Evolutionary conservation across 1,140 invertebrate genomes (phyloP), one percentile per base, ranked within the genome.

Genomic region (Arctopsyche grandis): DNA sequence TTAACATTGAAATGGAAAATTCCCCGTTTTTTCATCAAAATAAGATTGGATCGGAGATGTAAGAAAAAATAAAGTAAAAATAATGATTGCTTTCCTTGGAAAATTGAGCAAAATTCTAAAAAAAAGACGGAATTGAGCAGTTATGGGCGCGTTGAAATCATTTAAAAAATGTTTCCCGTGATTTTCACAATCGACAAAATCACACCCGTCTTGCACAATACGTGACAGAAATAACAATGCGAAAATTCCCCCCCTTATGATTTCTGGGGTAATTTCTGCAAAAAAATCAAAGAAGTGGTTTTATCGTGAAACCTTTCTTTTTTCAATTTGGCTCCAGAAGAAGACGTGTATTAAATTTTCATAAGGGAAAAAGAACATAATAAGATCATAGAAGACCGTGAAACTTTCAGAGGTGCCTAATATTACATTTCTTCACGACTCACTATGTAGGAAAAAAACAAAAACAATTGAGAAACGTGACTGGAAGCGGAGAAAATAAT

Each of bases 161-260:
- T 66, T 66, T 26, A 66, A 66, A 63, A 66, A 66, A 29, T 24
- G 21, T 66, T 66, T 66, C 63, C 63, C 14, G 63, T 26, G 21
- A 66, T 66, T 66, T 66, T 66, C 63, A n/a, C 63, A 66, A 66
- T 66, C 63, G 24, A 66, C 24, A 66, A 66, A 66, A 66, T 66
- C 63, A 66, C 24, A 60, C 22, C 10, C 63, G 24, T 5, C n/a
- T 66, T 52, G 16, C 7, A 4, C 29, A 66, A 24, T 66, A 24
- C 63, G 63, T 66, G 63, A 26, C 19, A 5, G 26, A 24, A 21
- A 22, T 66, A 66, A 66, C 63, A 66, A 66, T 66, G 24, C 14
- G 63, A 24, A 66, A 66, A 24, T 26, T 66, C 26, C 21, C 22
- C 26, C 21, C 22, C 21, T 66, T 66, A 66, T 22, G 19, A 66